Evolutionary conservation across 2,113 vertebrate genomes (phyloP).

Genomic region (Calyptommatus sinebrachiatus): DNA sequence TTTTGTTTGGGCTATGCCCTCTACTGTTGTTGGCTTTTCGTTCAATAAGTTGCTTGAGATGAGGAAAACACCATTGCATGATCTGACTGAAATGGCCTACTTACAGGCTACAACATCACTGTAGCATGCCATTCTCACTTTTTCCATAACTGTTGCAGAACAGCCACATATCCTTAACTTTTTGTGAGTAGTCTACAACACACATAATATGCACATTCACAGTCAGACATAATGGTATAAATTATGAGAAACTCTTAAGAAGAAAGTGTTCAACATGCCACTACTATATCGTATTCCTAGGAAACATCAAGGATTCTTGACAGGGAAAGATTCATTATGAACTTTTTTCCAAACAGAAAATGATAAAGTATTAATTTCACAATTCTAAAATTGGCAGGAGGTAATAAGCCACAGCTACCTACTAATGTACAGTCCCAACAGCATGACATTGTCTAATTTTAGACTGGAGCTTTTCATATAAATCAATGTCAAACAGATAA

Average conservation of each 20-base stretch:
- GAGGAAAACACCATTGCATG: no score
- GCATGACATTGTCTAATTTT: conserved; percentile 11
- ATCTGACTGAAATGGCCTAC: no score
- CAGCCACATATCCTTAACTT: no score
- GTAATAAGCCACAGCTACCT: neutral
- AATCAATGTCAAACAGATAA: conserved; percentile 23
- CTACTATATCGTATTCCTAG: neutral
- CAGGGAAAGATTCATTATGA: conserved; percentile 1
- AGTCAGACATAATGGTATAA: neutral
- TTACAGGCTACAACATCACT: no score
- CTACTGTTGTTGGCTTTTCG: no score
- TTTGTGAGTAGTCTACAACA: no score
- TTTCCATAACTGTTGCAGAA: no score
- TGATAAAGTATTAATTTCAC: neutral
- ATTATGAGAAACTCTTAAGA: neutral
- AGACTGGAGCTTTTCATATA: neutral
- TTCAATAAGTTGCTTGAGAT: no score
- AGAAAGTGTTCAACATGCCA: neutral
- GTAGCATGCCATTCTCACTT: no score
- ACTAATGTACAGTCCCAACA: neutral
- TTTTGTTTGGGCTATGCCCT: no score
- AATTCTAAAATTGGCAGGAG: conserved; percentile 14
- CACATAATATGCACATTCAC: no score
- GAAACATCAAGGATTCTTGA: neutral
- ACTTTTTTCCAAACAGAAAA: conserved; percentile 9